Evolutionary conservation across 2,888 invertebrate genomes (phyloP).

Genomic region (Callosobruchus maculatus): DNA sequence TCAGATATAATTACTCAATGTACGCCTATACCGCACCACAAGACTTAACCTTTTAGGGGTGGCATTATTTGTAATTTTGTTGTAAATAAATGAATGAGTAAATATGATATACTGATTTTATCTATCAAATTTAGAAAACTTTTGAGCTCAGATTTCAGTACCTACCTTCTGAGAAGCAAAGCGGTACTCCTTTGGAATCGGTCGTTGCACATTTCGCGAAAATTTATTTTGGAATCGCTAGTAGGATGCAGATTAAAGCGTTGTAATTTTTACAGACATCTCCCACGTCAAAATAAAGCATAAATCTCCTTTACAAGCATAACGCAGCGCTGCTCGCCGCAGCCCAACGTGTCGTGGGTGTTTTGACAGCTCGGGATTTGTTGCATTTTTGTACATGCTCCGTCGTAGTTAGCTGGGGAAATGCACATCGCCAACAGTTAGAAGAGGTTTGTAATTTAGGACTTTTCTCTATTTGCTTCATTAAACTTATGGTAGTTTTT

Average conservation of each 20-base stretch:
- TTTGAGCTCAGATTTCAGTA: too few species aligned
- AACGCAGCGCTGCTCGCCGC: background rate
- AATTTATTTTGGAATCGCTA: conserved; percentile 23
- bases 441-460: background rate
- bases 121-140: too few species aligned
- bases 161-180: background rate
- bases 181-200: background rate
- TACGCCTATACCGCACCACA: too few species aligned
- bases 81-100: too few species aligned
- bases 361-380: background rate
- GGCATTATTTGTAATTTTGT: too few species aligned
- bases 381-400: background rate
- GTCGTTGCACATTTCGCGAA: conserved; percentile 13
- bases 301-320: conserved; percentile 25
- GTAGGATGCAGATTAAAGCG: conserved; percentile 20
- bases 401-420: background rate
- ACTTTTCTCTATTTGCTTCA: too few species aligned
- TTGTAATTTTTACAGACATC: conserved; percentile 35
- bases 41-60: too few species aligned
- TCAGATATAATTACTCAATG: too few species aligned
- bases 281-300: conserved; percentile 37
- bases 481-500: too few species aligned
- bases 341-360: background rate
- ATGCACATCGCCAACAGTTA: background rate
- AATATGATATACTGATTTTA: too few species aligned